Percentiles rank a stretch among this genome's conserved stretches.
phyloP scores from a whole-genome alignment of 2,797 vertebrate genomes.

The Emys orbicularis region DNA sequence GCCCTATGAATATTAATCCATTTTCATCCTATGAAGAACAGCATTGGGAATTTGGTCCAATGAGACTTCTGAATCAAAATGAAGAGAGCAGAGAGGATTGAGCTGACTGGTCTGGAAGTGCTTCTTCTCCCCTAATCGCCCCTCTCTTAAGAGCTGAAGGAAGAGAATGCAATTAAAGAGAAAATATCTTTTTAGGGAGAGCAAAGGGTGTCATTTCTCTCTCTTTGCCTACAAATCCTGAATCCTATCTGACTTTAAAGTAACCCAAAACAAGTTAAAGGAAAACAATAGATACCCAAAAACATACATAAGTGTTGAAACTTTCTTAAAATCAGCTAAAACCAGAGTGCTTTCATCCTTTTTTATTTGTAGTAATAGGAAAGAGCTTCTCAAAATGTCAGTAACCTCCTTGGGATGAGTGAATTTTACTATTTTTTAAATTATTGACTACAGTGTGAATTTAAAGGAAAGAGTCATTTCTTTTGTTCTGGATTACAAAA shows the following conservation, averaged over 20 bases:
- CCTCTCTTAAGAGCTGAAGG: background rate
- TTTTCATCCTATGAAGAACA: background rate
- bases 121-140: background rate
- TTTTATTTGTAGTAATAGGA: slow-evolving; percentile 30
- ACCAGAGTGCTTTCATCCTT: background rate
- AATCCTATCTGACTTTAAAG: background rate
- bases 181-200: background rate
- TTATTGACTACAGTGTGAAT: background rate
- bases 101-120: background rate
- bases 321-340: slow-evolving; percentile 1
- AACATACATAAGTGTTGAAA: background rate
- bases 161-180: background rate
- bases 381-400: slow-evolving; percentile 22
- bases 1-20: background rate
- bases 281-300: background rate
- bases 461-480: slow-evolving; percentile 51
- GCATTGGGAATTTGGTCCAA: background rate
- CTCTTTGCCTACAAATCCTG: background rate
- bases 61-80: background rate
- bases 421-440: slow-evolving; percentile 26
- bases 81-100: background rate
- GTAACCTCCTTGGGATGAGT: slow-evolving; percentile 17
- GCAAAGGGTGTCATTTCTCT: background rate
- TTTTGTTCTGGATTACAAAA: slow-evolving; percentile 54
- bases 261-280: background rate